Conservation (phyloP, 2,797 vertebrate species). For the Schizothorax lantsangensis region DNA sequence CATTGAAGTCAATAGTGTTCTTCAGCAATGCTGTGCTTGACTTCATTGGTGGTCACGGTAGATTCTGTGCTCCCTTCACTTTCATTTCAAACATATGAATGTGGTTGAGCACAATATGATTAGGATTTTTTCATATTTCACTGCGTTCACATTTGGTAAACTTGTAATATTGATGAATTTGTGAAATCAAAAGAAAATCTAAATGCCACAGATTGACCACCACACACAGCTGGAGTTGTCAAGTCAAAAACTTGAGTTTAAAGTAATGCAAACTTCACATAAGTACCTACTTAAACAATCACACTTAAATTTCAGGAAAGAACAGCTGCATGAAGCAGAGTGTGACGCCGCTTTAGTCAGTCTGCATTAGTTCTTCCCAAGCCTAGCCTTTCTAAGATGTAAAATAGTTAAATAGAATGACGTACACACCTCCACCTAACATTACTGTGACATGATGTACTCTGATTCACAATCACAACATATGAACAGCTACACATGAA, state of each 20-base stretch:
- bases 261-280: background rate
- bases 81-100: background rate
- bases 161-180: background rate
- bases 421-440: constrained; percentile 22
- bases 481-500: background rate
- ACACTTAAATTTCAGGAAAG: background rate
- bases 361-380: constrained; percentile 17
- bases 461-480: constrained; percentile 32
- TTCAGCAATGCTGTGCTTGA: background rate
- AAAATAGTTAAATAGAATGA: constrained; percentile 15
- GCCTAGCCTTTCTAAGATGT: constrained; percentile 49
- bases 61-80: background rate
- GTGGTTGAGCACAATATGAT: background rate
- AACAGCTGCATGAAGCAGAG: background rate
- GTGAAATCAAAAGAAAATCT: background rate
- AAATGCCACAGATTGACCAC: background rate
- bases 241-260: background rate
- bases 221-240: no score
- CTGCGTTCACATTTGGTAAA: background rate
- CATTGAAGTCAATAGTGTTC: constrained; percentile 11
- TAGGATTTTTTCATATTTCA: background rate
- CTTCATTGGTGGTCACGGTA: background rate
- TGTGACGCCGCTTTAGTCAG: constrained; percentile 21
- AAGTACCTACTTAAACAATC: background rate
- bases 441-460: constrained; percentile 36